Percentiles rank a stretch among this genome's conserved stretches.
These are phyloP conservation scores for Petrocephalus schoutedeni DNA, from an alignment of 2,797 vertebrate species.

Conservation along the genomic window DNA sequence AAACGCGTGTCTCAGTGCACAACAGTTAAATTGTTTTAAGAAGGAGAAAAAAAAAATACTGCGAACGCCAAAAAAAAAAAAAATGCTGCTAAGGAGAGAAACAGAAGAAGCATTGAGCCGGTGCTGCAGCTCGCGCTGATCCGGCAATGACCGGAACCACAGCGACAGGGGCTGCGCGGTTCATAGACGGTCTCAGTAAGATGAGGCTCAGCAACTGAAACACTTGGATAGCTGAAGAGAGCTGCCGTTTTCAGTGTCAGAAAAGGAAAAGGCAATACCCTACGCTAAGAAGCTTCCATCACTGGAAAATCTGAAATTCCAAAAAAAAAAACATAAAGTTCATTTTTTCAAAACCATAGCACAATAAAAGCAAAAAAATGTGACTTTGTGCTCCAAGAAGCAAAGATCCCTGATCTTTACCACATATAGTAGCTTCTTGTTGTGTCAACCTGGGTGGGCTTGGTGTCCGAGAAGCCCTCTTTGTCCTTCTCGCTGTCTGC, in stretches of 20 bases:
- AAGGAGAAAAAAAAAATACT: background rate
- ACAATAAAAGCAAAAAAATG: constrained; percentile 50
- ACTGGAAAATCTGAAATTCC: constrained; percentile 70
- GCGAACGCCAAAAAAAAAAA: constrained; percentile 40
- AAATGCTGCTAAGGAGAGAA: constrained; percentile 62
- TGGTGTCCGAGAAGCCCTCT: constrained; percentile 79
- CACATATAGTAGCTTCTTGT: constrained; percentile 99
- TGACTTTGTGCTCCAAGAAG: constrained; percentile 61
- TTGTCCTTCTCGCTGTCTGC: constrained; percentile 93
- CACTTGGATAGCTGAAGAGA: constrained; percentile 68
- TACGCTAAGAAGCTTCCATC: constrained; percentile 74
- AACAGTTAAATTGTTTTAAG: constrained; percentile 66
- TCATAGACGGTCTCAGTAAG: constrained; percentile 63
- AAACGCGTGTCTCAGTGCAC: constrained; percentile 70
- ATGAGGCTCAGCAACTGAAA: constrained; percentile 72
- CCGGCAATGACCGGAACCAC: constrained; percentile 60
- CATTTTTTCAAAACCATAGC: constrained; percentile 59
- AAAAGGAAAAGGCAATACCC: constrained; percentile 73
- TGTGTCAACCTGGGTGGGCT: constrained; percentile 90
- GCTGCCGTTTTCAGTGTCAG: constrained; percentile 69
- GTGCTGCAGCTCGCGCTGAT: constrained; percentile 48
- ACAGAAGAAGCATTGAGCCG: constrained; percentile 48
- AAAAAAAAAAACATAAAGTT: constrained; percentile 75
- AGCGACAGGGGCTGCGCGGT: constrained; percentile 66
- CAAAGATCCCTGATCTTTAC: constrained; percentile 61